phyloP scores from a whole-genome alignment of 2,113 vertebrate species.

The Dryoscopus gambensis region DNA sequence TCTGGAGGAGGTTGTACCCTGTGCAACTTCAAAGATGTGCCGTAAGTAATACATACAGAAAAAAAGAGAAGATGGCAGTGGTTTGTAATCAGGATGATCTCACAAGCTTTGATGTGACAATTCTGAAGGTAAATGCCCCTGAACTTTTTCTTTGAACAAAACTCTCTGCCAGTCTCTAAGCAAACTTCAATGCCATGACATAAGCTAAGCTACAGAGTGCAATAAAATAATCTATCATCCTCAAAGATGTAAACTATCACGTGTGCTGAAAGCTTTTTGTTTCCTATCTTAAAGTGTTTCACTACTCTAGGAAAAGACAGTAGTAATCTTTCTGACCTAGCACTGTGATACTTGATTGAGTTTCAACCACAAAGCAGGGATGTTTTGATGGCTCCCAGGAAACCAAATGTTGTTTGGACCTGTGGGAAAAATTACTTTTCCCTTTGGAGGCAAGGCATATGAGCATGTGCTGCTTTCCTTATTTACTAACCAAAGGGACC shows the following conservation, averaged over 20 bases:
- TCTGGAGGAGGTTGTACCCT: background rate
- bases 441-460: background rate
- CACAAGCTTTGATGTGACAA: background rate
- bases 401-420: background rate
- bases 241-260: background rate
- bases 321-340: background rate
- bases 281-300: background rate
- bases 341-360: background rate
- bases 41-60: background rate
- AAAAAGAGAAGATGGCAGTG: background rate
- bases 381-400: background rate
- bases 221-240: background rate
- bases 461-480: background rate
- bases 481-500: background rate
- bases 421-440: background rate
- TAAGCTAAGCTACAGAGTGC: background rate
- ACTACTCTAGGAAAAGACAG: background rate
- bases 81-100: background rate
- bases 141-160: background rate
- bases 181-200: background rate
- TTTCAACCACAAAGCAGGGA: conserved; percentile 26
- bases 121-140: background rate
- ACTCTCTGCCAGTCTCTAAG: background rate
- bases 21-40: background rate
- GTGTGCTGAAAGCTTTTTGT: background rate